These are phyloP conservation scores for Antheraea pernyi DNA, from an alignment of 1,140 invertebrate species.

Conservation along the genomic window DNA sequence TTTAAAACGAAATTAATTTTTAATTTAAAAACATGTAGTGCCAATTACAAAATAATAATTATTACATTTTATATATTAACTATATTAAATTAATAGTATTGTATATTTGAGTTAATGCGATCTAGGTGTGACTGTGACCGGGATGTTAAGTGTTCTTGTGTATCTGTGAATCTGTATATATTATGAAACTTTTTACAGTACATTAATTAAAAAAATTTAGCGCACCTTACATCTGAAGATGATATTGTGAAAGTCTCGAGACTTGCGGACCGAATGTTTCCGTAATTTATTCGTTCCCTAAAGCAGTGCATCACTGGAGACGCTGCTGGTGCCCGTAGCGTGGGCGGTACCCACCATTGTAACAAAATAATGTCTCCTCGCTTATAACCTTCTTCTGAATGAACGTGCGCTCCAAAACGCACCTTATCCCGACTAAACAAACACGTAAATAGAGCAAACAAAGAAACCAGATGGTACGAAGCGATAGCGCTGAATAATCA, in stretches of 20 bases:
- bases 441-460: constrained; percentile 38
- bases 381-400: constrained; percentile 53
- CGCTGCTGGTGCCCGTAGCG: constrained; percentile 51
- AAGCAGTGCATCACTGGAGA: constrained; percentile 74
- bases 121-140: no score
- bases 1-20: no score
- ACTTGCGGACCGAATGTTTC: constrained; percentile 43
- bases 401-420: constrained; percentile 37
- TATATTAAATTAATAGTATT: no score
- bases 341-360: constrained; percentile 74
- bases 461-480: constrained; percentile 60
- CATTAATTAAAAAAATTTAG: constrained; percentile 10
- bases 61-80: no score
- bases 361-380: constrained; percentile 75
- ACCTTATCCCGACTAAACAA: constrained; percentile 41
- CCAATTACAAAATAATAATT: no score
- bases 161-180: no score
- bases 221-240: constrained; percentile 30
- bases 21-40: no score
- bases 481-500: constrained; percentile 76
- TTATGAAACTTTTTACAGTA: no score
- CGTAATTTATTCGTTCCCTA: constrained; percentile 74
- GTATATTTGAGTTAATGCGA: no score
- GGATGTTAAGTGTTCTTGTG: no score
- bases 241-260: constrained; percentile 50